Evolutionary conservation across 2,797 vertebrate genomes (phyloP).

Genomic region (Ptychobarbus kaznakovi): DNA sequence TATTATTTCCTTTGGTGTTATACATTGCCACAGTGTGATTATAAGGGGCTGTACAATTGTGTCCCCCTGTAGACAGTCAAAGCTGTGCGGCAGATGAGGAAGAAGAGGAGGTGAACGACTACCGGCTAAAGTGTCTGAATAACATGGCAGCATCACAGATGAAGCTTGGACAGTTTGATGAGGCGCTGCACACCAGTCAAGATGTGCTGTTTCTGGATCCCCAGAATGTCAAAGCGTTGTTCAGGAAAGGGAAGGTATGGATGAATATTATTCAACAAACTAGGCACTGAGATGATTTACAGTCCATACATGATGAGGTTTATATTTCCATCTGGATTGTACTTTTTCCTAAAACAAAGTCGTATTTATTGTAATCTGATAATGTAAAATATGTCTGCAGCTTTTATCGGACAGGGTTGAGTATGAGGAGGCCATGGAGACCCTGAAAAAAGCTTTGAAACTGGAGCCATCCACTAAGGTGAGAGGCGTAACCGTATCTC

Average conservation of each 20-base stretch:
- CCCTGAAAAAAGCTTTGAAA: slow-evolving; percentile 84
- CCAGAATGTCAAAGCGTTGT: slow-evolving; percentile 83
- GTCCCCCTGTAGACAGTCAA: slow-evolving; percentile 62
- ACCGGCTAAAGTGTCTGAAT: slow-evolving; percentile 87
- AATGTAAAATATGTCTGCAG: slow-evolving; percentile 71
- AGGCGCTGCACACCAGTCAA: slow-evolving; percentile 81
- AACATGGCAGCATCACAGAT: slow-evolving; percentile 83
- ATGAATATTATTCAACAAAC: not conserved
- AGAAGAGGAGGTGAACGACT: slow-evolving; percentile 82
- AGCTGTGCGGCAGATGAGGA: slow-evolving; percentile 71
- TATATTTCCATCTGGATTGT: not conserved
- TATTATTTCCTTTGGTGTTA: not conserved
- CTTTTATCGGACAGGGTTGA: slow-evolving; percentile 83
- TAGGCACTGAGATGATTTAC: not conserved
- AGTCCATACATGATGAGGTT: not conserved
- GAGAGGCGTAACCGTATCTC: slow-evolving; percentile 59
- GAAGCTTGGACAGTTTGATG: slow-evolving; percentile 78
- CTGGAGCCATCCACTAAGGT: slow-evolving; percentile 87
- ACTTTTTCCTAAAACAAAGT: not conserved
- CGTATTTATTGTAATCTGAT: slow-evolving; percentile 14
- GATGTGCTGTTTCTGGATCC: slow-evolving; percentile 79
- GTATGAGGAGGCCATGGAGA: slow-evolving; percentile 80
- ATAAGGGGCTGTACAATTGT: slow-evolving; percentile 32
- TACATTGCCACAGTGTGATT: not conserved
- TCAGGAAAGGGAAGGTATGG: slow-evolving; percentile 82